These are phyloP conservation scores for Nomada flava DNA, from an alignment of 2,888 invertebrate genomes.

Conservation along the genomic window DNA sequence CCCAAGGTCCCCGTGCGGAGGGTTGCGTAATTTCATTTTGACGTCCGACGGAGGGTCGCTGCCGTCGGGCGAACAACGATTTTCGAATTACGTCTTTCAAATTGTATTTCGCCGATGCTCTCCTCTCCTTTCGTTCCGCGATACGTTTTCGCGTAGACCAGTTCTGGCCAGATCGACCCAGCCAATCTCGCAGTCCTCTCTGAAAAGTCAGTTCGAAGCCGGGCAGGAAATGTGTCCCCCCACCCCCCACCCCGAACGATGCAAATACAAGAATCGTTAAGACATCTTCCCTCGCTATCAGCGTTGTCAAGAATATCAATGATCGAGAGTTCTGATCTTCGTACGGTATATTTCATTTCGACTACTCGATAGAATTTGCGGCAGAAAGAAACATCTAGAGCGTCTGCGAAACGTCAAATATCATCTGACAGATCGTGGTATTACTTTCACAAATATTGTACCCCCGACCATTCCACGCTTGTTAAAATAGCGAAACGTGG, in stretches of 20 bases:
- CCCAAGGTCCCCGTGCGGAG: slow-evolving; percentile 74
- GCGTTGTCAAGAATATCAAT: too few species aligned
- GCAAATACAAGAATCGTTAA: too few species aligned
- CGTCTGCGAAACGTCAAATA: too few species aligned
- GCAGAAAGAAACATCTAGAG: too few species aligned
- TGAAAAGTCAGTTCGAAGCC: slow-evolving; percentile 14
- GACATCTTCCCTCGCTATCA: too few species aligned
- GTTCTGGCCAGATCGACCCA: slow-evolving; percentile 53
- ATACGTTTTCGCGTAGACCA: slow-evolving; percentile 37
- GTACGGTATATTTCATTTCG: too few species aligned
- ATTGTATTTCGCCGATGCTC: slow-evolving; percentile 74
- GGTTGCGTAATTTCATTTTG: slow-evolving; percentile 84
- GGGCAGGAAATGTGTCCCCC: too few species aligned
- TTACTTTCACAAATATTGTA: too few species aligned
- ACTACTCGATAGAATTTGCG: too few species aligned
- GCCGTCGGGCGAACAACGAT: slow-evolving; percentile 82
- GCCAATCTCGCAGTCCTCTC: slow-evolving; percentile 58
- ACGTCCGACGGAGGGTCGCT: slow-evolving; percentile 83
- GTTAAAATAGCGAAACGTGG: slow-evolving; percentile 31
- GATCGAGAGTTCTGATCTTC: too few species aligned
- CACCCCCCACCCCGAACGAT: too few species aligned
- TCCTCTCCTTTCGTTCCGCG: slow-evolving; percentile 44
- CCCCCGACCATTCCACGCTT: background rate
- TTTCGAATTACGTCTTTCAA: slow-evolving; percentile 84
- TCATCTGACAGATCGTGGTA: background rate